These are phyloP conservation scores for Cheilosia vulpina DNA, from an alignment of 2,888 invertebrate genomes.

Conservation along the genomic window DNA sequence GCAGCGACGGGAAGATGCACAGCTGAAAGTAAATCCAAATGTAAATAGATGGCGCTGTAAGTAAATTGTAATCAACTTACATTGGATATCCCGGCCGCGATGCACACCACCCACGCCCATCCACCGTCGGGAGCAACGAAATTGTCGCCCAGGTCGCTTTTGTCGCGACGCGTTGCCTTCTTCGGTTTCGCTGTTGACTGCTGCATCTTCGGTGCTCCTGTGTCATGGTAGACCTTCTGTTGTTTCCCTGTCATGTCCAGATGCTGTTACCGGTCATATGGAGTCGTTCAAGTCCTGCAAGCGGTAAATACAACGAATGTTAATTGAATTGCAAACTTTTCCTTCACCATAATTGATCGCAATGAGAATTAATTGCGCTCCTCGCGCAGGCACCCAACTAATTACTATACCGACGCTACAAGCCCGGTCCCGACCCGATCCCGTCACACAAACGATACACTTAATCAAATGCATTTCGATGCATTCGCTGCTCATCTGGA, in stretches of 20 bases:
- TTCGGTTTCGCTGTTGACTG: slow-evolving; percentile 56
- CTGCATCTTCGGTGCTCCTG: slow-evolving; percentile 55
- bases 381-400: slow-evolving; percentile 32
- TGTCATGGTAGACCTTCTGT: slow-evolving; percentile 66
- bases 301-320: neutral
- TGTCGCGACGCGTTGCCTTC: slow-evolving; percentile 83
- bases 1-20: slow-evolving; percentile 87
- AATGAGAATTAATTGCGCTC: slow-evolving; percentile 69
- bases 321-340: slow-evolving; percentile 63
- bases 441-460: neutral
- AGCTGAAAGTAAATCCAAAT: slow-evolving; percentile 84
- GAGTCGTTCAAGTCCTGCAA: slow-evolving; percentile 26
- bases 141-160: slow-evolving; percentile 83
- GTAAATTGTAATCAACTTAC: slow-evolving; percentile 84
- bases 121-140: slow-evolving; percentile 90
- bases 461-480: slow-evolving; percentile 43
- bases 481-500: slow-evolving; percentile 41
- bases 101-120: slow-evolving; percentile 89
- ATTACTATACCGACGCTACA: slow-evolving; percentile 8
- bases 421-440: neutral
- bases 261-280: slow-evolving; percentile 45
- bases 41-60: slow-evolving; percentile 9
- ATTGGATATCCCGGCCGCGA: slow-evolving; percentile 89
- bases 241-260: slow-evolving; percentile 63
- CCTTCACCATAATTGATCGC: slow-evolving; percentile 56